Evolutionary conservation across 2,888 invertebrate species (phyloP).

Genomic region (Atrina japonica): DNA sequence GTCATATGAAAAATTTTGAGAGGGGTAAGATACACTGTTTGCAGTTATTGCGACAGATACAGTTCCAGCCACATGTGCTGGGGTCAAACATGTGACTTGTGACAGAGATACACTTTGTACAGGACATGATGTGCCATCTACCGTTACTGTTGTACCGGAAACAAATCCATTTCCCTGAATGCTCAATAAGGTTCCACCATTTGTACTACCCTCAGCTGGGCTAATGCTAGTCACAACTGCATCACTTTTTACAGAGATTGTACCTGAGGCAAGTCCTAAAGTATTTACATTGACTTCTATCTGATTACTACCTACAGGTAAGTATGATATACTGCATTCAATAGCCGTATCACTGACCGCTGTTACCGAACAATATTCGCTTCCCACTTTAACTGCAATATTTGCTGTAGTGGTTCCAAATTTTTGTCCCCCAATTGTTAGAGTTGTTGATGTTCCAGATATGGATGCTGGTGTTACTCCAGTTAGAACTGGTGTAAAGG

Average conservation of each 20-base stretch:
- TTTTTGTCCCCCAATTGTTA: slow-evolving; percentile 48
- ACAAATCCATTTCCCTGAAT: slow-evolving; percentile 60
- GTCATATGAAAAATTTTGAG: slow-evolving; percentile 51
- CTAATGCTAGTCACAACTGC: slow-evolving; percentile 49
- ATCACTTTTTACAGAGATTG: slow-evolving; percentile 44
- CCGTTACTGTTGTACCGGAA: slow-evolving; percentile 44
- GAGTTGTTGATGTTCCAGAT: slow-evolving; percentile 39
- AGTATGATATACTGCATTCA: slow-evolving; percentile 23
- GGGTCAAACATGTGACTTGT: slow-evolving; percentile 55
- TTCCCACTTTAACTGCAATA: slow-evolving; percentile 39
- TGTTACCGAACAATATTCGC: slow-evolving; percentile 25
- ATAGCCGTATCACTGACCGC: slow-evolving; percentile 22
- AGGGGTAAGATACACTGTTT: slow-evolving; percentile 51
- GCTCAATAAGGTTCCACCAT: slow-evolving; percentile 55
- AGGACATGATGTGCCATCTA: slow-evolving; percentile 57
- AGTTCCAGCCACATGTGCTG: slow-evolving; percentile 51
- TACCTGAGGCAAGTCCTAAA: slow-evolving; percentile 29
- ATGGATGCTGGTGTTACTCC: slow-evolving; percentile 29
- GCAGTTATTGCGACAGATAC: slow-evolving; percentile 55
- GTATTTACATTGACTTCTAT: slow-evolving; percentile 36
- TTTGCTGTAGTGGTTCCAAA: slow-evolving; percentile 26
- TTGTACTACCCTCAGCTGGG: slow-evolving; percentile 61
- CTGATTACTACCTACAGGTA: slow-evolving; percentile 32
- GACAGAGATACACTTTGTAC: slow-evolving; percentile 50
- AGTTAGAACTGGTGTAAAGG: slow-evolving; percentile 31